phyloP scores from a whole-genome alignment of 1,140 invertebrate species.

The Anoplophora glabripennis region DNA sequence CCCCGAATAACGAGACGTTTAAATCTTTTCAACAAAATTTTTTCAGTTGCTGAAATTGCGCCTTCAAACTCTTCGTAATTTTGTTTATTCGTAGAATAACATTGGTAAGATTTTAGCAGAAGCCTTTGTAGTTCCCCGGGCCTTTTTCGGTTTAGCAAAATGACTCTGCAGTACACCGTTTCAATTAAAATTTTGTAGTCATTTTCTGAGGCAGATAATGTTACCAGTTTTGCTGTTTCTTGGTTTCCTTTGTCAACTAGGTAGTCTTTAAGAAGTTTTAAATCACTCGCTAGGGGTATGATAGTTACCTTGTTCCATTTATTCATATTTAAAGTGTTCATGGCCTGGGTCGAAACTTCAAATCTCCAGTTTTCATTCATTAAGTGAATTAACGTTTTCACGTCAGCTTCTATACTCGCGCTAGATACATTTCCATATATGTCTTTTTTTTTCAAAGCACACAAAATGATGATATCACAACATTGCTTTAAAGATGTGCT shows the following conservation, averaged over 20 bases:
- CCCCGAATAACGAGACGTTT: constrained; percentile 22
- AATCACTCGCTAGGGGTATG: constrained; percentile 31
- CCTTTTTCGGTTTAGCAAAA: constrained; percentile 22
- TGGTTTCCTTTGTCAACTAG: constrained; percentile 6
- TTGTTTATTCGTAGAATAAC: constrained; percentile 2
- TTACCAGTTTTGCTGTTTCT: constrained; percentile 14
- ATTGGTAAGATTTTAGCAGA: constrained; percentile 16
- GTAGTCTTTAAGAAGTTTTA: constrained; percentile 27
- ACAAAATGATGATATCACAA: too few relatives aligned
- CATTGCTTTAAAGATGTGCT: too few relatives aligned
- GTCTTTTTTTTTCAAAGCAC: too few relatives aligned
- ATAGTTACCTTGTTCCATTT: constrained; percentile 20
- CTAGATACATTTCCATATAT: too few relatives aligned
- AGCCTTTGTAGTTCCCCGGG: constrained; percentile 28
- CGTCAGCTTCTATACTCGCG: too few relatives aligned
- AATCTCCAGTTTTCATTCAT: background rate
- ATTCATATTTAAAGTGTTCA: too few relatives aligned
- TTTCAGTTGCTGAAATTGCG: constrained; percentile 15
- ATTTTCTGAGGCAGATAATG: background rate
- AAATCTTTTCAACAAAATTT: constrained; percentile 18
- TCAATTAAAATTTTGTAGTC: constrained; percentile 11
- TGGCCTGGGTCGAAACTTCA: too few relatives aligned
- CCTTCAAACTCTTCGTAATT: constrained; percentile 16
- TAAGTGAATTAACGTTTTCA: background rate
- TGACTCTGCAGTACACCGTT: constrained; percentile 21